These are phyloP conservation scores for Lutjanus argentimaculatus DNA, from an alignment of 2,797 vertebrate genomes.

Conservation along the genomic window DNA sequence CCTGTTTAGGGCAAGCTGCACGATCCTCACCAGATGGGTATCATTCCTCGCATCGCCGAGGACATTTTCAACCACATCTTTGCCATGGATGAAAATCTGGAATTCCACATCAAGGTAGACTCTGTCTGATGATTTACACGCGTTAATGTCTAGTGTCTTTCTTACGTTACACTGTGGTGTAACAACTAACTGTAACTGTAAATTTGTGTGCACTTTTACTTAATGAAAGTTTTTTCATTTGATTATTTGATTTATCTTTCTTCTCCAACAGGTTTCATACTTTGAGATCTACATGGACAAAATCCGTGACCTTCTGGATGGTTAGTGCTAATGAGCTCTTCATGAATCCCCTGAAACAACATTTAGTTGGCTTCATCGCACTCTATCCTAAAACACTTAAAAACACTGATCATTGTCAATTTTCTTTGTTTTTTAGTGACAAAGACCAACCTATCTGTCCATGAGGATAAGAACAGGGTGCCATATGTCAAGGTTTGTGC, in stretches of 20 bases:
- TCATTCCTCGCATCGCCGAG: conserved; percentile 95
- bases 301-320: conserved; percentile 96
- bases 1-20: conserved; percentile 91
- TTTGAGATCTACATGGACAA: conserved; percentile 99
- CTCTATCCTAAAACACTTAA: background rate
- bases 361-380: background rate
- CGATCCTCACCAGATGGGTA: conserved; percentile 95
- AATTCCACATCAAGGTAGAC: conserved; percentile 96
- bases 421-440: conserved; percentile 87
- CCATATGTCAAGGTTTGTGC: conserved; percentile 94
- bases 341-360: background rate
- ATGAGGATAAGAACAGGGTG: conserved; percentile 99
- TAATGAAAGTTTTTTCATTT: background rate
- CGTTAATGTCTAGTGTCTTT: background rate
- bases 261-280: conserved; percentile 91
- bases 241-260: background rate
- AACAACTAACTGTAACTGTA: too few species aligned
- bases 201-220: background rate
- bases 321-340: conserved; percentile 80
- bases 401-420: background rate
- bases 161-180: background rate
- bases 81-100: conserved; percentile 97
- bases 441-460: conserved; percentile 97
- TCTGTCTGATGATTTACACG: background rate
- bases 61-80: conserved; percentile 99